phyloP scores from a whole-genome alignment of 35 echinoderm and acorn worm species.

The Amphiura filiformis region DNA sequence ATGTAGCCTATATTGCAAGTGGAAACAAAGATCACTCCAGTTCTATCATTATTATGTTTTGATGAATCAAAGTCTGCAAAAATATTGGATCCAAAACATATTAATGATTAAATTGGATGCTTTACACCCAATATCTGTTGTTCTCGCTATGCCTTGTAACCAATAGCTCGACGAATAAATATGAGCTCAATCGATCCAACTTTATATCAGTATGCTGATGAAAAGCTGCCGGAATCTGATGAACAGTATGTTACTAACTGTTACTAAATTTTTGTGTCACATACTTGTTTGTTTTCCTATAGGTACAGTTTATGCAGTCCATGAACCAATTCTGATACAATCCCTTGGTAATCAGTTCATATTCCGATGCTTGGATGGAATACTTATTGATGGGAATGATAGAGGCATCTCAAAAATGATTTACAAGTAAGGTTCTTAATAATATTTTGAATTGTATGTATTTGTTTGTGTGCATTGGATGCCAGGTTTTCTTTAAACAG shows the following conservation, averaged over 20 bases:
- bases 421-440: conserved; percentile 40
- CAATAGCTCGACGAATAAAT: too few relatives aligned
- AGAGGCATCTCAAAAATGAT: conserved; percentile 69
- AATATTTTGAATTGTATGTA: too few relatives aligned
- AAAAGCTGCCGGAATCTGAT: too few relatives aligned
- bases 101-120: too few relatives aligned
- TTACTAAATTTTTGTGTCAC: background rate
- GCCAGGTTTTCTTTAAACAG: background rate
- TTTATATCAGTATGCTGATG: too few relatives aligned
- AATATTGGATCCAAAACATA: too few relatives aligned
- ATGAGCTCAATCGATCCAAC: too few relatives aligned
- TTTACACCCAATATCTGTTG: too few relatives aligned
- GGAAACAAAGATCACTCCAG: background rate
- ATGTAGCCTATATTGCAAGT: background rate
- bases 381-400: conserved; percentile 75
- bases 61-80: too few relatives aligned
- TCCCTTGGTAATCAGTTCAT: conserved; percentile 81
- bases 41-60: too few relatives aligned
- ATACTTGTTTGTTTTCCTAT: background rate
- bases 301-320: conserved; percentile 73
- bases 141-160: too few relatives aligned
- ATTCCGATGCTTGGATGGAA: conserved; percentile 75
- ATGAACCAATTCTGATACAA: conserved; percentile 74
- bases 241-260: background rate
- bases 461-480: background rate